phyloP scores from a whole-genome alignment of 2,888 invertebrate species.

The Epinotia bilunana region DNA sequence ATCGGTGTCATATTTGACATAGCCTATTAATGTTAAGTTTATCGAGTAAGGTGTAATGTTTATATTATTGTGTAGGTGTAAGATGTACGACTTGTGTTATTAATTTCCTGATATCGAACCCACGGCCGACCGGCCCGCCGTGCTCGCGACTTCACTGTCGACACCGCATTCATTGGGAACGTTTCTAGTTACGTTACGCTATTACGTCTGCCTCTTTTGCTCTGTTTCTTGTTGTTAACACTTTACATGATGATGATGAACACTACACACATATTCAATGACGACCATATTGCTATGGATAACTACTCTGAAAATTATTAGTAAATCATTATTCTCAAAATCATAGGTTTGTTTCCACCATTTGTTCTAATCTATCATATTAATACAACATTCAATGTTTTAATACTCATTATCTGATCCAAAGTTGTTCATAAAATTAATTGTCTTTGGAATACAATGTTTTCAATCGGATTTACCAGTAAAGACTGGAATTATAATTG shows the following conservation, averaged over 20 bases:
- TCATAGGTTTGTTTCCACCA: neutral
- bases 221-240: neutral
- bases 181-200: conserved; percentile 17
- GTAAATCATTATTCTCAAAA: neutral
- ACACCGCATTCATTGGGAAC: conserved; percentile 23
- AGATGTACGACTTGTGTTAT: conserved; percentile 78
- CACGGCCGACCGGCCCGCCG: conserved; percentile 50
- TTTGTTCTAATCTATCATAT: conserved; percentile 10
- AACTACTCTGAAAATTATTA: neutral
- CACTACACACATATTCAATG: neutral
- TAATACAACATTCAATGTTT: conserved; percentile 8
- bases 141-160: conserved; percentile 20
- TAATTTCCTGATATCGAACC: conserved; percentile 63
- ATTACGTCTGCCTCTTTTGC: conserved; percentile 20
- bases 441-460: conserved; percentile 37
- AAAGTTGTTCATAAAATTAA: conserved; percentile 17
- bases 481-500: conserved; percentile 62
- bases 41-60: conserved; percentile 77
- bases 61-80: conserved; percentile 66
- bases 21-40: conserved; percentile 83
- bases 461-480: conserved; percentile 60
- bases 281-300: neutral
- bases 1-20: conserved; percentile 80
- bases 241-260: no score
- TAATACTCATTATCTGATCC: conserved; percentile 29